A percentile compares a stretch with the other conserved stretches of the same genome.
These are phyloP conservation scores for Trogon melanurus DNA, from an alignment of 2,113 vertebrate genomes.

Conservation along the genomic window DNA sequence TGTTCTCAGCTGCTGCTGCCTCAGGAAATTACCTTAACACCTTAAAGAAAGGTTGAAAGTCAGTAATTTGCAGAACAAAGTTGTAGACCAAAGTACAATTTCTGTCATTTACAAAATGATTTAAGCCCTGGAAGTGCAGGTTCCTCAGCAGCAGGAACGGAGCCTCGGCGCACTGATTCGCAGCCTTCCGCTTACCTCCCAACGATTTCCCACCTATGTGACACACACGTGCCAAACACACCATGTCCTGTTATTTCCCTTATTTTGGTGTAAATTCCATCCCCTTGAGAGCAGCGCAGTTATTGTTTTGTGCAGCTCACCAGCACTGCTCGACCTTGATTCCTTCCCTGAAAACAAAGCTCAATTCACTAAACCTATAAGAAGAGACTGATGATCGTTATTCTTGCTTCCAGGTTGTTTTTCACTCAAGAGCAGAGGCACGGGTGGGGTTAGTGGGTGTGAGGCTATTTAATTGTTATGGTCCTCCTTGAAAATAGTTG, in stretches of 20 bases:
- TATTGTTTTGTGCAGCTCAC: not conserved
- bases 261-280: not conserved
- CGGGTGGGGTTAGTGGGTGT: not conserved
- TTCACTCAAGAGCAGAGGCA: not conserved
- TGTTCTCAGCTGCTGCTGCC: not conserved
- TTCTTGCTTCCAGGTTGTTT: not conserved
- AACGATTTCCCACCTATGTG: not conserved
- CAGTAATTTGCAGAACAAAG: not conserved
- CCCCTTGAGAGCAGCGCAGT: not conserved
- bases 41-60: not conserved
- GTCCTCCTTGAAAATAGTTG: not conserved
- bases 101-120: not conserved
- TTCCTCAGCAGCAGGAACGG: not conserved
- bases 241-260: not conserved
- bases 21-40: not conserved
- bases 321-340: not conserved
- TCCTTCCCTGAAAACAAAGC: constrained; percentile 12
- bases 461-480: not conserved
- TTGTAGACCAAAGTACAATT: not conserved
- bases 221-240: not conserved
- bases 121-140: not conserved
- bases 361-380: not conserved
- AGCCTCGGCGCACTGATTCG: not conserved
- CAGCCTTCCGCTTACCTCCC: not conserved
- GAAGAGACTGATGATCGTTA: not conserved